Conservation (phyloP, 1,140 invertebrate genomes). For the Popillia japonica region DNA sequence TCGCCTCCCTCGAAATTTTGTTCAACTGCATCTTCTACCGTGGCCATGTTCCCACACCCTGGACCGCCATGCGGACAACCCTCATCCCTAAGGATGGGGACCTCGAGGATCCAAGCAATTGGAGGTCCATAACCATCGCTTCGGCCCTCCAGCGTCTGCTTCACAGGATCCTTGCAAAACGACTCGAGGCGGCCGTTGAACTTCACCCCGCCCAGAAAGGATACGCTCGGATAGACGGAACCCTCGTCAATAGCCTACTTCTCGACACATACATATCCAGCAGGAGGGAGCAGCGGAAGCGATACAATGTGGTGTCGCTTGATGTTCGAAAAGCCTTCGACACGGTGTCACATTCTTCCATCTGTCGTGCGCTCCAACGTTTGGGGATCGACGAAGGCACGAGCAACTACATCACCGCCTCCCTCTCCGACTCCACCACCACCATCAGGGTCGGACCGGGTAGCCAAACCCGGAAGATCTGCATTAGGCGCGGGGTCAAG, state of each 20-base stretch:
- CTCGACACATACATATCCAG: slow-evolving; percentile 55
- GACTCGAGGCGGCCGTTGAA: slow-evolving; percentile 49
- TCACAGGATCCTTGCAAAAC: slow-evolving; percentile 55
- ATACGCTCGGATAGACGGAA: slow-evolving; percentile 55
- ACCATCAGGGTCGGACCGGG: slow-evolving; percentile 47
- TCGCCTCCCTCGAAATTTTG: too few relatives aligned
- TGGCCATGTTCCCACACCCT: too few relatives aligned
- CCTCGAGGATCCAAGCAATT: slow-evolving; percentile 1
- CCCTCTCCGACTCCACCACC: slow-evolving; percentile 44
- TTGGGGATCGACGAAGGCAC: slow-evolving; percentile 43
- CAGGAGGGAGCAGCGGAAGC: slow-evolving; percentile 47
- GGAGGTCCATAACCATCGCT: slow-evolving; percentile 59
- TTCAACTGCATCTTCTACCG: too few relatives aligned
- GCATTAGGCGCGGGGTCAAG: slow-evolving; percentile 58
- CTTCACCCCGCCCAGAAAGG: slow-evolving; percentile 54
- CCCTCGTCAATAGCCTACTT: slow-evolving; percentile 54
- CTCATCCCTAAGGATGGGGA: too few relatives aligned
- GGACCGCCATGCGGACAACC: not conserved
- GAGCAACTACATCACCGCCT: slow-evolving; percentile 48
- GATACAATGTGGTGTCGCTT: slow-evolving; percentile 54
- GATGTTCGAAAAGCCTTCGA: slow-evolving; percentile 55
- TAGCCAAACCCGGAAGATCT: slow-evolving; percentile 43
- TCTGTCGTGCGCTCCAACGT: slow-evolving; percentile 45
- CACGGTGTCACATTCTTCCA: slow-evolving; percentile 53
- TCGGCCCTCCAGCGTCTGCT: slow-evolving; percentile 55